phyloP scores from a whole-genome alignment of 2,113 vertebrate genomes.

The Psilopsiagon aymara region DNA sequence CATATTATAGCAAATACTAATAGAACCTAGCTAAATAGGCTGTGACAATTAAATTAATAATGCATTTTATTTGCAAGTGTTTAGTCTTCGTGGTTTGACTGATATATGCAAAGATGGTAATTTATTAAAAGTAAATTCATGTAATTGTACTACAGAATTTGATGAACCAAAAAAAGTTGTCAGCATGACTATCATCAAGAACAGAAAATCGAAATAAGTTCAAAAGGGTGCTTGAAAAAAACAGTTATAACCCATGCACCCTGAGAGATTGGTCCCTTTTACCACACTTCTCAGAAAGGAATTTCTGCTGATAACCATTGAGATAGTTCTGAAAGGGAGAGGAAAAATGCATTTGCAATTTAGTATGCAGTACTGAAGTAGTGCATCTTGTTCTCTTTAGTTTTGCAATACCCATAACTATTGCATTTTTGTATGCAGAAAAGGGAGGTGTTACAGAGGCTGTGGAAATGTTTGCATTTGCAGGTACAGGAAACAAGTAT shows the following conservation, averaged over 20 bases:
- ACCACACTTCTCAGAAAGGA: constrained; percentile 33
- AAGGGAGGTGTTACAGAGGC: background rate
- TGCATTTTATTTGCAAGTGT: constrained; percentile 95
- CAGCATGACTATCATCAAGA: constrained; percentile 90
- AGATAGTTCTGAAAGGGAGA: constrained; percentile 13
- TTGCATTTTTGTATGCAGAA: background rate
- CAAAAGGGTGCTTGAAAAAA: constrained; percentile 56
- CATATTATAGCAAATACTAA: constrained; percentile 78
- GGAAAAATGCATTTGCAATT: background rate
- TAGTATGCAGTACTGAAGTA: background rate
- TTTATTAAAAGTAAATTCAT: constrained; percentile 98
- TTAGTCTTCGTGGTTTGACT: constrained; percentile 93
- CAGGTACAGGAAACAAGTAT: background rate
- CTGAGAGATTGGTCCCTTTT: background rate
- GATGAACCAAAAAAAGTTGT: constrained; percentile 95
- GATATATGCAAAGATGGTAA: constrained; percentile 97
- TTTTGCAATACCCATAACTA: background rate
- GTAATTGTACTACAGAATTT: constrained; percentile 90
- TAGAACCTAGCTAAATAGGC: constrained; percentile 81
- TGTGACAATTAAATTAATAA: constrained; percentile 93
- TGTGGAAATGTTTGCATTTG: background rate
- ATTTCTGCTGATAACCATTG: constrained; percentile 6
- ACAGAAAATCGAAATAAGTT: constrained; percentile 76
- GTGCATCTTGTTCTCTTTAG: background rate
- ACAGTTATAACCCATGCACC: background rate